Percentiles rank a stretch among this genome's conserved stretches.
These are phyloP conservation scores for Trichogramma dendrolimi DNA, from an alignment of 2,888 invertebrate genomes.

Conservation along the genomic window DNA sequence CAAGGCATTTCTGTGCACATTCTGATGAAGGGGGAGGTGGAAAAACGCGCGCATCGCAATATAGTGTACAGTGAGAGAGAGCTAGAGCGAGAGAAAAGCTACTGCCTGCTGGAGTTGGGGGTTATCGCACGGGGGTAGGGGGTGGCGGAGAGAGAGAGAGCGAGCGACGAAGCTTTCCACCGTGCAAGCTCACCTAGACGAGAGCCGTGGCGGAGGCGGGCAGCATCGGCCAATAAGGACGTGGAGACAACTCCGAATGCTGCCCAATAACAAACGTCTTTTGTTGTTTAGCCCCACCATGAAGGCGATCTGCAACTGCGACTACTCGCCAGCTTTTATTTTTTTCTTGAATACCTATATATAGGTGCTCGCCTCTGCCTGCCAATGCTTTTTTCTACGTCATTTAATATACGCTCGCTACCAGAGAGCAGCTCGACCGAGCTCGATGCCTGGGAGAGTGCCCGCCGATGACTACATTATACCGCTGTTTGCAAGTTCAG, in stretches of 20 bases:
- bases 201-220: constrained; percentile 8
- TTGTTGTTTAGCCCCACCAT: constrained; percentile 46
- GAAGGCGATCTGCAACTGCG: constrained; percentile 44
- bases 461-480: too few species aligned
- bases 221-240: constrained; percentile 47
- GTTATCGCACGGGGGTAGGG: not conserved
- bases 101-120: not conserved
- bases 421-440: too few species aligned
- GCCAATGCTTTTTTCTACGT: too few species aligned
- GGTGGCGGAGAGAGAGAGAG: constrained; percentile 32
- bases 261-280: constrained; percentile 53
- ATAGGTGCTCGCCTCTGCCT: too few species aligned
- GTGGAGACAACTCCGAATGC: constrained; percentile 51
- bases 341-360: not conserved
- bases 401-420: too few species aligned
- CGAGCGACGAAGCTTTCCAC: constrained; percentile 30
- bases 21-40: too few species aligned
- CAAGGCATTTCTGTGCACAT: too few species aligned
- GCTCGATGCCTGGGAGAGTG: too few species aligned
- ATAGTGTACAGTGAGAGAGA: too few species aligned
- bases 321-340: constrained; percentile 35
- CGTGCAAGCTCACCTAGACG: constrained; percentile 3
- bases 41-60: too few species aligned
- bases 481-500: not conserved
- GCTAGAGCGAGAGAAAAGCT: too few species aligned